Base-by-base conservation (phyloP, 2,797 vertebrate species). In the Rachycentron canadum region DNA sequence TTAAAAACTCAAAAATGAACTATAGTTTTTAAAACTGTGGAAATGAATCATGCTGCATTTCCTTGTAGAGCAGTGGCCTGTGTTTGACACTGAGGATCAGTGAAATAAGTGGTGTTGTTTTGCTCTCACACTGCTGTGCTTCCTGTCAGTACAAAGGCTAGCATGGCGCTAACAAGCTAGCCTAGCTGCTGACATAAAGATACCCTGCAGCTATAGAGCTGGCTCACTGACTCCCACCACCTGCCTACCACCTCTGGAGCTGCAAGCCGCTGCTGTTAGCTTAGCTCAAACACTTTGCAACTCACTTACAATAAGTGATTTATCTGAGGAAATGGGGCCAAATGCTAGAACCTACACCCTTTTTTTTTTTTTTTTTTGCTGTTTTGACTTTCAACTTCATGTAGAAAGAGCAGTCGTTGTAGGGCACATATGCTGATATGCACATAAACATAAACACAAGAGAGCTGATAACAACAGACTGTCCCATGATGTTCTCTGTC, bases 91-190 rank as follows among this genome's bases (percentile, higher is more conserved):
- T 79, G 77, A 90, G 69, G 66, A 74, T 73, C 81, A 70, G 65
- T 70, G 71, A 90, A 75, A 61, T 68, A 75, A 83, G 53, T 66
- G 71, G 73, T 83, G 84, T 75, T 88, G 74, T 79, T 85, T 86
- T 79, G 79, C 73, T 79, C 71, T 83, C 78, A 70, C 78, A 61
- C 79, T 60, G 60, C 67, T 69, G 73, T 45, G 59, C 68, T 71
- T 47, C 59, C 45, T 88, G 86, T 88, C 83, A 78, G 69, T 25
- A 64, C 79, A 49, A 17, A 57, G 62, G 58, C 66, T 49, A 84
- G 69, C 77, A 40, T 52, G 57, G 82, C 3, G 84, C 80, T 89
- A 91, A 91, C 61, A 10, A 90, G 73, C 58, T 67, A 80, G 78
- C 83, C 69, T 56, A 12, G 65, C 70, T 52, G 76, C 64, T 86